Evolutionary conservation across 2,113 vertebrate genomes (phyloP).

Genomic region (Lontra canadensis): DNA sequence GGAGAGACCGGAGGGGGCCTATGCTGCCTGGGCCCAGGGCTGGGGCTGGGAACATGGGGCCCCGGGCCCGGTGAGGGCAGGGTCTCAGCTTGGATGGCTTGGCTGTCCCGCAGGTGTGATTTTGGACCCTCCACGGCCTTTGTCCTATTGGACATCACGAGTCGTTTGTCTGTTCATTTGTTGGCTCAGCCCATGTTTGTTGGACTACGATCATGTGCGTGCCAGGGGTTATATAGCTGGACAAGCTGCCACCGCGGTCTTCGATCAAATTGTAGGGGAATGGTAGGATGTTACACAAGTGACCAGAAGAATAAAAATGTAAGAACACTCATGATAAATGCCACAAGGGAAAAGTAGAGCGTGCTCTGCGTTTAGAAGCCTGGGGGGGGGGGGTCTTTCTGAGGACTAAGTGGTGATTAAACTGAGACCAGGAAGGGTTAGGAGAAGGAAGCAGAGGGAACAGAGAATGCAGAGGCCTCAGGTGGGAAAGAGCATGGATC

Average conservation of each 20-base stretch:
- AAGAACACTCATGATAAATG: not conserved
- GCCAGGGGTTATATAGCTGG: not conserved
- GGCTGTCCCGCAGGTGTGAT: not conserved
- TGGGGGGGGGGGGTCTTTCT: not conserved
- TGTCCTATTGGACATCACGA: not conserved
- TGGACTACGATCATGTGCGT: not conserved
- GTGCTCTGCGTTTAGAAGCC: not conserved
- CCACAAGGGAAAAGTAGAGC: not conserved
- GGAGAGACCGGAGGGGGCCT: not conserved
- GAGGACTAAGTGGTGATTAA: not conserved
- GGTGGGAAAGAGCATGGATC: not conserved
- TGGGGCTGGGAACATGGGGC: not conserved
- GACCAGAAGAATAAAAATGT: not conserved
- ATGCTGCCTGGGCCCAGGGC: not conserved
- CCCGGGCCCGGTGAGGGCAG: not conserved
- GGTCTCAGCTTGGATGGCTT: not conserved
- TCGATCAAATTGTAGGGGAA: not conserved
- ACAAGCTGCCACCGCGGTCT: rapidly evolving
- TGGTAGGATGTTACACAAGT: not conserved
- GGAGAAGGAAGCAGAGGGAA: not conserved
- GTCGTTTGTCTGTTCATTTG: not conserved
- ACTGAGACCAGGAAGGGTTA: not conserved
- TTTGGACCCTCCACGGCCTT: not conserved
- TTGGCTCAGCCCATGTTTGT: not conserved
- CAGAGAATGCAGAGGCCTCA: not conserved